Base-by-base conservation (phyloP, 2,797 vertebrate species). In the Sciurus carolinensis region DNA sequence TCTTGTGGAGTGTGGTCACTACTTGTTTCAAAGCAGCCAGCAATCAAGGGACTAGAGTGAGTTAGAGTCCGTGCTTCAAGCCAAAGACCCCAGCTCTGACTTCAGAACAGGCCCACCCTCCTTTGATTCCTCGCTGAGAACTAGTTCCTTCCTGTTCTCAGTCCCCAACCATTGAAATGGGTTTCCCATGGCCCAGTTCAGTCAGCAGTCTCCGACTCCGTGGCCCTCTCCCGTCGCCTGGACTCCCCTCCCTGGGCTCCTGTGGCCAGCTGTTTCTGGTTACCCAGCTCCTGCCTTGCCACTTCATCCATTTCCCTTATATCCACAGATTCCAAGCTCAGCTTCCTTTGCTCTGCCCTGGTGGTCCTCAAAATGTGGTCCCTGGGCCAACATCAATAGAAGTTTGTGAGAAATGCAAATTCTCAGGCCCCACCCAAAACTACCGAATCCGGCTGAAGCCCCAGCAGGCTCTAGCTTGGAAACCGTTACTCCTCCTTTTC, bases 251-350 rank as follows among this genome's bases (percentile, higher is more conserved):
- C 15, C 54, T 54, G 20, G 22, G 84, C 73, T 28, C 20, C 12
- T 39, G n/a, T 50, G 47, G 12, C 17, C 9, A 3, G 4, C 71
- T 44, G 28, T 10, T 14, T 18, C 64, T 30, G 44, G 2, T 24
- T 8, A 0, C 22, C 26, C n/a, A 7, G 20, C 1, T 11, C 11
- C 42, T 66, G 0, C 30, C 9, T 54, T 7, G 1, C 36, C 10
- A 39, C 72, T 75, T 28, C 12, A 5, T 5, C 62, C 15, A 1
- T n/a, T 69, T 22, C 13, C 47, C 47, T 64, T 44, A 15, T 9
- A 3, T 47, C 62, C 22, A 39, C 5, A 5, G 17, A 69, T 13
- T 18, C 52, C 17, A 39, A 72, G n/a, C 26, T 26, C 33, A 1
- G 4, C 15, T 14, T 20, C 14, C 57, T 91, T 72, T 24, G 18